phyloP scores from a whole-genome alignment of 2,113 vertebrate genomes.

The Ictalurus furcatus region DNA sequence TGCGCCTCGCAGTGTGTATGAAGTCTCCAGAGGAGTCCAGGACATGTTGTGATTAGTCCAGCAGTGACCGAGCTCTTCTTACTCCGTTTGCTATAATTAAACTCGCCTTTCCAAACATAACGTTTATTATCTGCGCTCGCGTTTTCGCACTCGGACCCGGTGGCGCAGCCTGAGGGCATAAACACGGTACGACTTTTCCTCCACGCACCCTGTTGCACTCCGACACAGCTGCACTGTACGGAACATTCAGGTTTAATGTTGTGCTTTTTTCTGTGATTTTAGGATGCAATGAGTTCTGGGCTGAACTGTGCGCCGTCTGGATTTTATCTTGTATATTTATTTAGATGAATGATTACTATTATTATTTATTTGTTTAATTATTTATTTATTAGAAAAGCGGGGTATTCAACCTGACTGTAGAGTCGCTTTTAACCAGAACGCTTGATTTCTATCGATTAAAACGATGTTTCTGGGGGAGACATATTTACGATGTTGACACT shows the following conservation, averaged over 20 bases:
- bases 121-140: slow-evolving; percentile 36
- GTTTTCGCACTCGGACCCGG: not conserved
- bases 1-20: slow-evolving; percentile 11
- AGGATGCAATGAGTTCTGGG: not conserved
- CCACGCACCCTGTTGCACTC: slow-evolving; percentile 47
- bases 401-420: not conserved
- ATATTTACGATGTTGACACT: not conserved
- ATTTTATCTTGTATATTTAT: not conserved
- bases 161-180: slow-evolving; percentile 62
- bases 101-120: slow-evolving; percentile 67
- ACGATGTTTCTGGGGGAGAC: not conserved
- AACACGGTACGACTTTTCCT: slow-evolving; percentile 73
- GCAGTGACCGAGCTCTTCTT: slow-evolving; percentile 62
- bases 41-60: slow-evolving; percentile 72
- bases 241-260: slow-evolving; percentile 16
- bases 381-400: not conserved
- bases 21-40: slow-evolving; percentile 55
- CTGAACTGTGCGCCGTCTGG: not conserved
- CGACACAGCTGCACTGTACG: slow-evolving; percentile 32
- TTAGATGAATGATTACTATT: not conserved
- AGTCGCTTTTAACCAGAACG: not conserved
- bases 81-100: not conserved
- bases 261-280: not conserved
- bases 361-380: not conserved
- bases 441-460: not conserved